Conservation (phyloP, 2,797 vertebrate species). For the Phataginus tetradactyla region DNA sequence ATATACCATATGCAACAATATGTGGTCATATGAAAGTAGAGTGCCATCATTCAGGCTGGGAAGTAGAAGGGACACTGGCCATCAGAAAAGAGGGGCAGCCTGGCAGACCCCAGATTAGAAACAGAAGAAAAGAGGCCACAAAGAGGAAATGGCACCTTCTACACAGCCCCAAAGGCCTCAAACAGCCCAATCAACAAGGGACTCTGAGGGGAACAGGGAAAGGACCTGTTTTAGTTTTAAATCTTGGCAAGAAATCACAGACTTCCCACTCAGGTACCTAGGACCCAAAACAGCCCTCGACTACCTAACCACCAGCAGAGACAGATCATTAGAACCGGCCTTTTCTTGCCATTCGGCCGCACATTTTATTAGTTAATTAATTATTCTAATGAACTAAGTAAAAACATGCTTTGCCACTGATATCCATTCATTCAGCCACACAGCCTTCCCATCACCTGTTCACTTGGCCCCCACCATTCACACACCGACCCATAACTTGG, state of each 20-base stretch:
- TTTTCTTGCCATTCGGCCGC: neutral
- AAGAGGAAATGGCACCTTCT: accelerated
- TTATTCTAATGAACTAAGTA: accelerated
- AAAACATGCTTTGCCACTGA: too few relatives aligned
- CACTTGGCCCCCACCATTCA: too few relatives aligned
- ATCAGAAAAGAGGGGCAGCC: neutral
- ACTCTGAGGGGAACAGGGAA: accelerated
- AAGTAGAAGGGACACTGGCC: neutral
- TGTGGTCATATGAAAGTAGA: accelerated
- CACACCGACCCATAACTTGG: accelerated
- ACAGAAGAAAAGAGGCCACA: neutral
- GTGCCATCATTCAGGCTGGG: neutral
- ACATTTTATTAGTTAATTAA: accelerated
- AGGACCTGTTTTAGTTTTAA: neutral
- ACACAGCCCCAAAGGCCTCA: neutral
- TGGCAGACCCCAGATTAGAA: neutral
- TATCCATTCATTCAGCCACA: accelerated
- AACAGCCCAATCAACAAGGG: neutral
- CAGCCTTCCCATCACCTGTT: accelerated
- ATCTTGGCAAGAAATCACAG: neutral
- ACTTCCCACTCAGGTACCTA: neutral
- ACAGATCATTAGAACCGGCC: accelerated
- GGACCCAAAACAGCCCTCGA: accelerated
- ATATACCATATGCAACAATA: accelerated
- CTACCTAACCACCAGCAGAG: accelerated